These are phyloP conservation scores for Centruroides sculpturatus DNA, from an alignment of 1,140 invertebrate species.

Conservation along the genomic window DNA sequence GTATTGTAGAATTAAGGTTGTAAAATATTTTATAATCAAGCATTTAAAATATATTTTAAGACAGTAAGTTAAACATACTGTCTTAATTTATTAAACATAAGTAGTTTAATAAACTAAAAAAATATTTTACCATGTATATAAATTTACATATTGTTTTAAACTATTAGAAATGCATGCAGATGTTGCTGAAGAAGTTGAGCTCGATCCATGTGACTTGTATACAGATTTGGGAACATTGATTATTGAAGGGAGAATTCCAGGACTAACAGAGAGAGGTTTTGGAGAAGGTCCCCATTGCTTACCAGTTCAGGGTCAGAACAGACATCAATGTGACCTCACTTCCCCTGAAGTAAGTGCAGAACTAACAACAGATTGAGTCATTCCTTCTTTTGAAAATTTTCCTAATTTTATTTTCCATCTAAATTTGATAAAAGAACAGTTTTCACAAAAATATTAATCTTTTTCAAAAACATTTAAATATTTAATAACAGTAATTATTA, in stretches of 20 bases:
- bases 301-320: conserved; percentile 26
- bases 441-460: no score
- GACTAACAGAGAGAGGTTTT: conserved; percentile 42
- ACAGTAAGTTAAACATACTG: no score
- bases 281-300: conserved; percentile 55
- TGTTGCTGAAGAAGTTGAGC: conserved; percentile 29
- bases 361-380: background rate
- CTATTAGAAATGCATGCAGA: conserved; percentile 19
- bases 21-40: no score
- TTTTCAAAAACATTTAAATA: no score
- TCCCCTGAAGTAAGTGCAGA: conserved; percentile 36
- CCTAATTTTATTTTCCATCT: background rate
- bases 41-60: no score
- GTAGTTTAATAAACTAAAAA: background rate
- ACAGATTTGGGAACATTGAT: conserved; percentile 43
- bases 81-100: no score
- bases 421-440: no score
- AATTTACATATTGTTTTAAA: background rate
- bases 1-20: no score
- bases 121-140: background rate
- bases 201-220: conserved; percentile 41
- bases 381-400: background rate
- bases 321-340: conserved; percentile 39
- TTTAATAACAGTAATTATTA: no score
- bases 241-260: conserved; percentile 47